Evolutionary conservation across 2,888 invertebrate genomes (phyloP), one percentile per base, ranked within the genome.

Genomic region (Rhopalosiphum nymphaeae): DNA sequence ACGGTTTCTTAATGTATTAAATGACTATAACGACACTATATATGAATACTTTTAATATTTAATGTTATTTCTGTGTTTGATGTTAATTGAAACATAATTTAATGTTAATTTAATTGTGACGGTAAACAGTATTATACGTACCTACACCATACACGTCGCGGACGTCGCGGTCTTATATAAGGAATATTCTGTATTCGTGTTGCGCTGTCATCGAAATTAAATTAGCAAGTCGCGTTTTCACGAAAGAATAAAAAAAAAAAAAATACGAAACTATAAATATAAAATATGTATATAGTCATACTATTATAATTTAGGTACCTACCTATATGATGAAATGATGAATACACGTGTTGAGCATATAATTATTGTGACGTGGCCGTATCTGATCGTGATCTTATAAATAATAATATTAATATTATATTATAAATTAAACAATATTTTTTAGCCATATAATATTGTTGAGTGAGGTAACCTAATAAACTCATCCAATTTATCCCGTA

Each of bases 341-440:
- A 78, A 36, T 78, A 36, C 78, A 78, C 78, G 78, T 78, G 78
- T 78, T 78, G 78, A 78, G 78, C 78, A 78, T 78, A 78, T 78
- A 78, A 78, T 78, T 78, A 78, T 78, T 78, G 36, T 78, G 21
- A 36, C 78, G 78, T 78, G 21, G 78, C 21, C 36, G 9, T 78
- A 78, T 78, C 78, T 78, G 78, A 78, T 78, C 36, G 36, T 36
- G 21, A 21, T 78, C 78, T 78, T 36, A 16, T 36, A 21, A 36
- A 78, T 78, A 57, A 26, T 78, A 78, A 78, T 78, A 36, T 36
- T 36, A 21, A 78, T 36, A 78, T 21, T 13, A 67, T 29, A 78
- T 78, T 36, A 16, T 78, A 36, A 78, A 78, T 36, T 78, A 78
- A 42, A 36, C 36, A 36, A 21, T 21, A 42, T 36, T 25, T 78